Conservation (phyloP, 2,888 invertebrate species). For the Hydraecia micacea region DNA sequence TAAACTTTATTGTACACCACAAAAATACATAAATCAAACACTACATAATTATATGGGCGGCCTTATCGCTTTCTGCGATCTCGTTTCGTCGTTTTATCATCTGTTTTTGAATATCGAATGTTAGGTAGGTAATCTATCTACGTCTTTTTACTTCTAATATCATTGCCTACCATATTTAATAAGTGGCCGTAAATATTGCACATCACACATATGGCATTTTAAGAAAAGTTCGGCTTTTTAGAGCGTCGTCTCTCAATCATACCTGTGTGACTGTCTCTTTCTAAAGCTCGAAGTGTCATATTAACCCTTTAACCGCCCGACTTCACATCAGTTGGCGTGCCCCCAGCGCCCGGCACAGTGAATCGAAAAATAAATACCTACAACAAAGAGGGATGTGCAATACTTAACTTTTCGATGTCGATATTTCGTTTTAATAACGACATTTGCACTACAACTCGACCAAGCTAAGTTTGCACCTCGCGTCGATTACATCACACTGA, state of each 20-base stretch:
- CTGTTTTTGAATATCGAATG: neutral
- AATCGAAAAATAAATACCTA: no score
- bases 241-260: neutral
- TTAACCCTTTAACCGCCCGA: no score
- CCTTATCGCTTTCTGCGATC: neutral
- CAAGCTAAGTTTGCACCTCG: no score
- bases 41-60: neutral
- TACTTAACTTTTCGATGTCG: no score
- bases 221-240: neutral
- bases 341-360: no score
- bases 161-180: neutral
- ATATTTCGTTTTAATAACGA: no score
- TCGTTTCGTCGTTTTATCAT: neutral
- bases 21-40: neutral
- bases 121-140: neutral
- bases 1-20: neutral
- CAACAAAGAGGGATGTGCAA: no score
- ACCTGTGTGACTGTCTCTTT: neutral
- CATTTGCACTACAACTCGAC: no score
- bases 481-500: no score
- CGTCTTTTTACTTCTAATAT: neutral
- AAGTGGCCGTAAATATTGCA: conserved; percentile 9
- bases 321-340: no score
- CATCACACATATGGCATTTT: neutral
- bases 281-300: conserved; percentile 9